phyloP scores from a whole-genome alignment of 1,140 invertebrate species.

The Onthophagus taurus region DNA sequence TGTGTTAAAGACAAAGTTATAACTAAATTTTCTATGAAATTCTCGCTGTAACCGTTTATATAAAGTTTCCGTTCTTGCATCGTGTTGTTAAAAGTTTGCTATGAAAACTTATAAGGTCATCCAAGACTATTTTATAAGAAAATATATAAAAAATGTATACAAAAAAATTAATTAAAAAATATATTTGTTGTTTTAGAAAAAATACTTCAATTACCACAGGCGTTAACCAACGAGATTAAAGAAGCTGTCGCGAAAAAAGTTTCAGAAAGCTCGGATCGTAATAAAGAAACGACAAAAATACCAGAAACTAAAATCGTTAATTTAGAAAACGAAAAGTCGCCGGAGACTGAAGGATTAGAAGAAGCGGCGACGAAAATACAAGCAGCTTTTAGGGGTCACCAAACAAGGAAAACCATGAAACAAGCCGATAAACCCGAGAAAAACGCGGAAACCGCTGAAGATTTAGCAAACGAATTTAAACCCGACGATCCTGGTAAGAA shows the following conservation, averaged over 20 bases:
- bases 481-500: conserved; percentile 64
- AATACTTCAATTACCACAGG: conserved; percentile 1
- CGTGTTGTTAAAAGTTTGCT: too few relatives aligned
- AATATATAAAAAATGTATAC: too few relatives aligned
- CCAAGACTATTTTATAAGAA: too few relatives aligned
- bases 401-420: conserved; percentile 54
- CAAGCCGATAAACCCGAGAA: conserved; percentile 34
- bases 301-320: conserved; percentile 10
- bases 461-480: conserved; percentile 65
- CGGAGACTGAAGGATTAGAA: conserved; percentile 22
- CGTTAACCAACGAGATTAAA: conserved; percentile 5
- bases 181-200: too few relatives aligned
- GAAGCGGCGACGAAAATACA: conserved; percentile 62
- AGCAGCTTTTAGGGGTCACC: conserved; percentile 59
- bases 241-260: background rate
- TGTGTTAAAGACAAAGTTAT: too few relatives aligned
- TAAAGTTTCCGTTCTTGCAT: too few relatives aligned
- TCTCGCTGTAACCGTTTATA: too few relatives aligned
- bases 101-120: too few relatives aligned
- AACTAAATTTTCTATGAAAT: too few relatives aligned
- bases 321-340: too few relatives aligned
- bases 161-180: too few relatives aligned
- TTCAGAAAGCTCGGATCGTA: too few relatives aligned
- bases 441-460: conserved; percentile 34
- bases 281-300: conserved; percentile 11